Percentiles rank a stretch among this genome's conserved stretches.
Conservation (phyloP, 2,797 vertebrate species). For the Xyrichtys novacula region DNA sequence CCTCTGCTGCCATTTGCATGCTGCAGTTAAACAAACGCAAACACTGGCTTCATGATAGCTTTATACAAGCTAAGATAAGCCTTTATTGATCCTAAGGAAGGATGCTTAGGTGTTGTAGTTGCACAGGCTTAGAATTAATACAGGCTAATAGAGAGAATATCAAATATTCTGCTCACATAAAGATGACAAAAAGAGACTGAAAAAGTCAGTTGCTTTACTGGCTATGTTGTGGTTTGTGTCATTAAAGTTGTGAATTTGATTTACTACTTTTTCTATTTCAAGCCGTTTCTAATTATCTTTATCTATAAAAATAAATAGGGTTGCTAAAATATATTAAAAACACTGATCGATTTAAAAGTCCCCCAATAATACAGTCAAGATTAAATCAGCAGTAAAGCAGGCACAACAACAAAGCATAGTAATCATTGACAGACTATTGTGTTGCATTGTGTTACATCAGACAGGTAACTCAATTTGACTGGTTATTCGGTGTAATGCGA, state of each 20-base stretch:
- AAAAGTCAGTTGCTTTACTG: no score
- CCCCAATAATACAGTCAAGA: neutral
- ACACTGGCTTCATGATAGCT: slow-evolving; percentile 13
- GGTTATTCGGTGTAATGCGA: slow-evolving; percentile 8
- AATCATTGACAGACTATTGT: neutral
- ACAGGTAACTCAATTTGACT: neutral
- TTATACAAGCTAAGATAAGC: slow-evolving; percentile 2
- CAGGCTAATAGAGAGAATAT: neutral
- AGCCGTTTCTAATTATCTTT: neutral
- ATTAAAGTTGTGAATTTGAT: slow-evolving; percentile 3
- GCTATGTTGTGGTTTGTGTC: no score
- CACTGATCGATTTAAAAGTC: neutral
- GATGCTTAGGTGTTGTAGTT: neutral
- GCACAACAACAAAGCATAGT: slow-evolving; percentile 4
- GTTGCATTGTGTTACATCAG: slow-evolving; percentile 13
- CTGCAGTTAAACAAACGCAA: slow-evolving; percentile 33
- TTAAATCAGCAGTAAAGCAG: neutral
- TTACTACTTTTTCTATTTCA: neutral
- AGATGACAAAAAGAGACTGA: neutral
- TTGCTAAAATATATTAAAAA: neutral
- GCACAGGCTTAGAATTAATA: neutral
- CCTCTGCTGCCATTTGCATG: slow-evolving; percentile 51
- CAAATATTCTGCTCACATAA: neutral
- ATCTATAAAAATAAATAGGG: neutral
- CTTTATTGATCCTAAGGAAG: neutral